Evolutionary conservation across 2,888 invertebrate species (phyloP), one percentile per base, ranked within the genome.

Genomic region (Conchocele bisecta): DNA sequence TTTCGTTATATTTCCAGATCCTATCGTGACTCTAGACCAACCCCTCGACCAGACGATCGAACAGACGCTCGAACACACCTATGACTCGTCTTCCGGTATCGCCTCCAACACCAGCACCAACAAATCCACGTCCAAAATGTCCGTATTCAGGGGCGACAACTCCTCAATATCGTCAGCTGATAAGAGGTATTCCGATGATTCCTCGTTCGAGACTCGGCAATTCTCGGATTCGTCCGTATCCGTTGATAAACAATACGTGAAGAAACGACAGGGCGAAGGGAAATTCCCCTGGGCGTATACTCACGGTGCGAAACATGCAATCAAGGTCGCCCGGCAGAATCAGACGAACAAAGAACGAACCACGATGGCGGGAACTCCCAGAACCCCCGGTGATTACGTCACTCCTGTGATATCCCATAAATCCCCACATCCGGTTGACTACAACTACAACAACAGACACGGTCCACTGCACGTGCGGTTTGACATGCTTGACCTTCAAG

Each of bases 31-130:
- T n/a, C n/a, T n/a, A n/a, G n/a, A n/a, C n/a, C n/a, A n/a, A n/a
- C n/a, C n/a, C n/a, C n/a, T n/a, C n/a, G n/a, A n/a, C n/a, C n/a
- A n/a, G n/a, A n/a, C n/a, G n/a, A n/a, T n/a, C n/a, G 69, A 67
- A 41, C 63, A 74, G 31, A 70, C 73, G 33, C 61, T 66, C 26
- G 86, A 86, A 44, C 83, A 84, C 13, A 73, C 82, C 41, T 84
- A 87, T 72, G 90, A 90, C 60, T 90, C 90, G 26, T 90, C 90
- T 58, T 90, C 90, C 11, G 90, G 51, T 22, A 51, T 51, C 33
- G 51, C 35, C 51, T 51, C 51, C 4, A 35, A 51, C 51, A 51
- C 31, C 51, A 20, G 51, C 13, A 51, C 51, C 56, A 68, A 73
- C 39, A 80, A 77, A 44, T 61, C 79, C n/a, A 67, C 75, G 17